Conservation (phyloP, 2,797 vertebrate genomes). For the Leontocebus nigricollis region DNA sequence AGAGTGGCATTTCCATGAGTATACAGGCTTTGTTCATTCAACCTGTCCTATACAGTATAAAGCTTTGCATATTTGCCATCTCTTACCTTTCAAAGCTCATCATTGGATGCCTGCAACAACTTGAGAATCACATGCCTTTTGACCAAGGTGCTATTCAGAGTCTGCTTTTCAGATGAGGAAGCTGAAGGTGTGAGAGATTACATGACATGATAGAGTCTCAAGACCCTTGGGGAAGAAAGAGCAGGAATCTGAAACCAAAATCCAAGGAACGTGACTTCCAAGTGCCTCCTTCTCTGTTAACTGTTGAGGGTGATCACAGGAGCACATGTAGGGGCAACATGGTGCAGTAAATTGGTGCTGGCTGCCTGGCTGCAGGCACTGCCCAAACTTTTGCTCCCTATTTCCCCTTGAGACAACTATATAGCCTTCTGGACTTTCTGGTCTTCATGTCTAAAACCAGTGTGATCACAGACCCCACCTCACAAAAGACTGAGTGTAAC, state of each 20-base stretch:
- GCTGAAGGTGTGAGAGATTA: background rate
- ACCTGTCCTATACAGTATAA: background rate
- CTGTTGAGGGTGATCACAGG: background rate
- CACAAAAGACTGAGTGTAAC: background rate
- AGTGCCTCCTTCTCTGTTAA: background rate
- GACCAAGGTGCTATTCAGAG: background rate
- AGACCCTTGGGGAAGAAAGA: background rate
- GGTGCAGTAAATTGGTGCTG: rapidly evolving
- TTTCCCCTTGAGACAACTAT: background rate
- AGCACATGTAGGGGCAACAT: rapidly evolving
- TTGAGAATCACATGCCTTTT: background rate
- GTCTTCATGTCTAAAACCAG: background rate
- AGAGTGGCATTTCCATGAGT: background rate
- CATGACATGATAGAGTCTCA: background rate
- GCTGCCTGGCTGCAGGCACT: background rate
- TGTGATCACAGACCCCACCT: no score
- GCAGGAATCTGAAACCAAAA: background rate
- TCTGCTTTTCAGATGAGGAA: background rate
- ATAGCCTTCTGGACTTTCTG: background rate
- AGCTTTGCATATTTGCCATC: rapidly evolving
- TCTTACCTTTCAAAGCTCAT: background rate
- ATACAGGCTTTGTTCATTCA: background rate
- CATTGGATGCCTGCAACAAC: no score
- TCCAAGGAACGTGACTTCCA: background rate
- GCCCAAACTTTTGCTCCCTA: background rate